A percentile compares a stretch with the other conserved stretches of the same genome.
Evolutionary conservation across 2,888 invertebrate genomes (phyloP).

Genomic region (Tanypteryx hageni): DNA sequence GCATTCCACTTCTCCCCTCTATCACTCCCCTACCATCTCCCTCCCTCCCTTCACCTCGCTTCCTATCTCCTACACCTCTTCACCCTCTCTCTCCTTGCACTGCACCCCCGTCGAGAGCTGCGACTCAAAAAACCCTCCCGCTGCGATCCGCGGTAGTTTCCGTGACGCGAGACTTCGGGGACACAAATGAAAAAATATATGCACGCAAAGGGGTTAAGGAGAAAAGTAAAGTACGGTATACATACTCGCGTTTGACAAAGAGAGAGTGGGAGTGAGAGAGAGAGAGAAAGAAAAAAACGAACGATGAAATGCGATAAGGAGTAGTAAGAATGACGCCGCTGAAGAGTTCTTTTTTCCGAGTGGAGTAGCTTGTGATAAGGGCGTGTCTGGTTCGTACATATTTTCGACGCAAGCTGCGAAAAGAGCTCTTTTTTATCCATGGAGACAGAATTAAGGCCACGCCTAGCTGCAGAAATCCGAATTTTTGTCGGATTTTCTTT

Average conservation of each 20-base stretch:
- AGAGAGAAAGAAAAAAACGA: conserved; percentile 12
- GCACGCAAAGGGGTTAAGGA: conserved; percentile 38
- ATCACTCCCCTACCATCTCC: not conserved
- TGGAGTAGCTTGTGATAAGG: conserved; percentile 33
- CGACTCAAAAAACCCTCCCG: conserved; percentile 31
- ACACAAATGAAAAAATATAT: conserved; percentile 37
- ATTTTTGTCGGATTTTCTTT: no score
- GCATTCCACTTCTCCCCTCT: not conserved
- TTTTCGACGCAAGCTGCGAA: no score
- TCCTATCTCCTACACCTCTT: not conserved
- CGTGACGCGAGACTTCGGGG: conserved; percentile 57
- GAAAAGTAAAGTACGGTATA: conserved; percentile 33
- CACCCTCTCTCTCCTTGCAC: not conserved
- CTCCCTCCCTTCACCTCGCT: not conserved
- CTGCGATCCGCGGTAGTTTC: conserved; percentile 32
- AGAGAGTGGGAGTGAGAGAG: not conserved
- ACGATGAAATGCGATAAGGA: conserved; percentile 49
- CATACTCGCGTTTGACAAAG: conserved; percentile 40
- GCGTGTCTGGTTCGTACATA: not conserved
- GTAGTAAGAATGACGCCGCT: conserved; percentile 39
- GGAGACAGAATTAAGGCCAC: not conserved
- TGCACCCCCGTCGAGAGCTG: conserved; percentile 30
- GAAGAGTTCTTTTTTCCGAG: conserved; percentile 8
- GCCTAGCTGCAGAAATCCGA: no score
- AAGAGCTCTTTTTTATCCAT: not conserved